A percentile compares a stretch with the other conserved stretches of the same genome.
Conservation (phyloP, 2,888 invertebrate genomes). For the Erynnis tages region DNA sequence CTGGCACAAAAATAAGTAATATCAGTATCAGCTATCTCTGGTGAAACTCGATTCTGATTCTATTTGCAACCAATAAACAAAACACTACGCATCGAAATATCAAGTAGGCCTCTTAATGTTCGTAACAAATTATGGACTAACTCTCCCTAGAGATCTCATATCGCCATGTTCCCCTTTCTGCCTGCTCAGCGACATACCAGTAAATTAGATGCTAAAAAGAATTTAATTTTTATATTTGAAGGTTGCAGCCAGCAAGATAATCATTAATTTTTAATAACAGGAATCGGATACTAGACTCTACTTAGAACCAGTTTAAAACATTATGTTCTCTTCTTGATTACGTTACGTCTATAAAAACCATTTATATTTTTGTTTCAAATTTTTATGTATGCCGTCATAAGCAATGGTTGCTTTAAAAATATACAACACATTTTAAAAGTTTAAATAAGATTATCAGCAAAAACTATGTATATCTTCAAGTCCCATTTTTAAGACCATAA, state of each 20-base stretch:
- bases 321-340: too few species aligned
- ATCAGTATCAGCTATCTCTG: slow-evolving; percentile 4
- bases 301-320: slow-evolving; percentile 54
- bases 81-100: slow-evolving; percentile 19
- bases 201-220: neutral
- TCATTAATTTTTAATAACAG: slow-evolving; percentile 54
- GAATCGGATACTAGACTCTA: slow-evolving; percentile 43
- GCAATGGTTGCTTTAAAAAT: neutral
- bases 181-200: slow-evolving; percentile 35
- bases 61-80: slow-evolving; percentile 21
- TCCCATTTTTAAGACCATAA: neutral
- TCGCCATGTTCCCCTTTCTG: neutral
- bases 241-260: neutral
- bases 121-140: slow-evolving; percentile 18
- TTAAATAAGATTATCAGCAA: neutral
- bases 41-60: slow-evolving; percentile 16
- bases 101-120: slow-evolving; percentile 14
- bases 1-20: slow-evolving; percentile 12
- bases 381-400: too few species aligned
- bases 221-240: slow-evolving; percentile 10
- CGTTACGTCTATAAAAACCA: too few species aligned
- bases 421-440: neutral
- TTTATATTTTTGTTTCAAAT: slow-evolving; percentile 7
- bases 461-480: neutral
- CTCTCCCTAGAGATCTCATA: slow-evolving; percentile 16